Evolutionary conservation across 2,113 vertebrate genomes (phyloP).

Genomic region (Colaptes auratus): DNA sequence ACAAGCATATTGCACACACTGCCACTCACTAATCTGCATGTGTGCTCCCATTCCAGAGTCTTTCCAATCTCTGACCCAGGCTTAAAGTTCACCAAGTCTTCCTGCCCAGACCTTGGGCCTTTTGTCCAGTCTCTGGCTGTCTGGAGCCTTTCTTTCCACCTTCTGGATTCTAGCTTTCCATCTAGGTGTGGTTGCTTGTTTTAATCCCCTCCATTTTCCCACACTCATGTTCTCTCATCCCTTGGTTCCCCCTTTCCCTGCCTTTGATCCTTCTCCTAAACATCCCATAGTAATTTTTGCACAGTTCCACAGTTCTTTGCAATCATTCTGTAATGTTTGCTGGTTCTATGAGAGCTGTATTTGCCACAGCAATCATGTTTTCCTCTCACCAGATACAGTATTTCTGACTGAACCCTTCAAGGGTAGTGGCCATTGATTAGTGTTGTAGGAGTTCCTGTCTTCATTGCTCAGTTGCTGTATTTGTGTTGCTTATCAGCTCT

Average conservation of each 20-base stretch:
- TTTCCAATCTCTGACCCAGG: neutral
- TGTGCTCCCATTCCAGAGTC: neutral
- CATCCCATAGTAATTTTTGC: neutral
- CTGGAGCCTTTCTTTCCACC: neutral
- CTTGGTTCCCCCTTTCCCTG: neutral
- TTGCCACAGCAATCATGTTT: neutral
- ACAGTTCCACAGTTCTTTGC: neutral
- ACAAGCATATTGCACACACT: rapidly evolving
- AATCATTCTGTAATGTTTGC: neutral
- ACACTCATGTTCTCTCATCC: neutral
- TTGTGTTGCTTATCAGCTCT: neutral
- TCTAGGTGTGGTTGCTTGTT: neutral
- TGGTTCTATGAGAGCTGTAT: neutral
- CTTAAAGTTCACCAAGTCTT: neutral
- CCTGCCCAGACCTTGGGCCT: neutral
- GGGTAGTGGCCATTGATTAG: neutral
- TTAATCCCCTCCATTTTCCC: neutral
- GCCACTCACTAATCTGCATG: neutral
- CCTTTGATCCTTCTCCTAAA: neutral
- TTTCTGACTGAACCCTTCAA: neutral
- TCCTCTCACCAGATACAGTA: neutral
- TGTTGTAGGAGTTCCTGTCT: neutral
- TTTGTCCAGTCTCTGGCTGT: neutral
- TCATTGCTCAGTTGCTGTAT: neutral
- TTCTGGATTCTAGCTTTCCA: neutral